Evolutionary conservation across 1,140 invertebrate species (phyloP), one percentile per base, ranked within the genome.

Genomic region (Leptinotarsa undecemlineata): DNA sequence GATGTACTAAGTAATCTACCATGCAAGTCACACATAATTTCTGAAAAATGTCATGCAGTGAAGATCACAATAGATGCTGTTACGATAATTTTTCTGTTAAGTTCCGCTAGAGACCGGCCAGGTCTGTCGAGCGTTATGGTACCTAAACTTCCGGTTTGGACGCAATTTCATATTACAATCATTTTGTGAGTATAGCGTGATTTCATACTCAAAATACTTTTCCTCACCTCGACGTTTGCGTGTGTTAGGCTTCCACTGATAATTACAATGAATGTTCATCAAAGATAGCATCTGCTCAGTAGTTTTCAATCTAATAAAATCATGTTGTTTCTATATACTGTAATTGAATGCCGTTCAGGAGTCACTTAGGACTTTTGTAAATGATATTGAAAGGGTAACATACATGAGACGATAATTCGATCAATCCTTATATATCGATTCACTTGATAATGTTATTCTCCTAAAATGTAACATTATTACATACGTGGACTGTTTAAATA

Each of bases 51-150:
- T 57, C 51, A 57, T 57, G 51, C 15, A 57, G 51, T 17, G 51
- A 57, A 57, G 51, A 57, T 57, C 51, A 57, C 51, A 57, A 57
- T 57, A 19, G n/a, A 57, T 57, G 51, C 51, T 57, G 51, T 57
- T 15, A 57, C 51, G 51, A 57, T 15, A 57, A 57, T 57, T 57
- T n/a, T 57, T 57, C 51, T 19, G 15, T 15, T 57, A 57, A 57
- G 51, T 57, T 57, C 51, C 51, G 51, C 51, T 57, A 57, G 51
- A 57, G 51, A 57, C 51, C 51, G 51, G 51, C 51, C n/a, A 57
- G 51, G 51, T 19, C 51, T 57, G 51, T 57, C 51, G 51, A 57
- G 51, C 51, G 51, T 57, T 57, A 57, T 57, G 51, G 51, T 57
- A 17, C n/a, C 4, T 19, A 42, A 57, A 57, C 51, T 57, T 57